Evolutionary conservation across 1,140 invertebrate species (phyloP), one percentile per base, ranked within the genome.

Genomic region (Lineus longissimus): DNA sequence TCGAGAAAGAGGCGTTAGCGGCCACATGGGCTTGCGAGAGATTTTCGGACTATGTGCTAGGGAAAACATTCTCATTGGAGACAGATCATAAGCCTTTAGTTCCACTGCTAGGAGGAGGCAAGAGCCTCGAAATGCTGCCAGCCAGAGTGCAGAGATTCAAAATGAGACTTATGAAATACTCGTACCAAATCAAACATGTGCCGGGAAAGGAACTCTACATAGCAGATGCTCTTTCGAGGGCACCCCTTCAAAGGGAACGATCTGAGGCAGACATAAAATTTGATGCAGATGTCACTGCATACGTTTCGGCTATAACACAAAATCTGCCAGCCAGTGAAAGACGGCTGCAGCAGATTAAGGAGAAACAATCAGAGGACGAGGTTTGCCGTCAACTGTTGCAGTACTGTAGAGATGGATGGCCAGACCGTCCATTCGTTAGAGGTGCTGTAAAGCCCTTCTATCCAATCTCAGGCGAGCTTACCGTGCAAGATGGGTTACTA

Each of bases 41-140:
- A 22, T 54, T 54, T 9, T 7, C 6, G n/a, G 47, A 54, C 25
- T 54, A 54, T 27, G 47, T 54, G 47, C 9, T 78, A 69, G 79
- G 78, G 1, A 70, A 65, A 36, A 33, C 43, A 17, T 66, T 66
- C 30, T 15, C 11, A 11, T 36, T 58, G n/a, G 64, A 66, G 19
- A 66, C 64, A 6, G 54, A 66, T 29, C 64, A 66, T 55, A 66
- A 66, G 36, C 64, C 64, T 2, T 27, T 66, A 19, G 1, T 62
- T 7, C 25, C 60, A 11, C 23, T 66, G 23, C 22, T 55, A 0
- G 30, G 41, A 4, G 43, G 41, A 31, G 62, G 57, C 17, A 27
- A 58, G 7, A 43, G 61, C 25, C 22, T n/a, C 22, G n/a, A 68
- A 40, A 36, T 33, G 33, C 22, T 60, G 27, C 23, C 60, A 36